Evolutionary conservation across 2,113 vertebrate species (phyloP), one percentile per base, ranked within the genome.

Genomic region (Ctenodactylus gundi): DNA sequence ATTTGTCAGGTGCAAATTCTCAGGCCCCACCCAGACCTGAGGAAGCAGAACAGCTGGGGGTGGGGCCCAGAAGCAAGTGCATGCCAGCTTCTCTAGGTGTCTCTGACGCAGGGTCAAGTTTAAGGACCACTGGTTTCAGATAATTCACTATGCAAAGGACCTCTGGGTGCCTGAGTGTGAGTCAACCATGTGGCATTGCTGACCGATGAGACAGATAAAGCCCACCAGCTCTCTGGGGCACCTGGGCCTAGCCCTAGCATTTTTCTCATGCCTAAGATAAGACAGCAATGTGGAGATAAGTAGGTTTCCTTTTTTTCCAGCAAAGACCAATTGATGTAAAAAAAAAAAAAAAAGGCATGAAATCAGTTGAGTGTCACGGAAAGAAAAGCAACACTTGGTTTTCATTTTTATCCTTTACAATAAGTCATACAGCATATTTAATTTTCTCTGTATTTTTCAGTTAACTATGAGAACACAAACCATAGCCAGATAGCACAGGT

Each of bases 401-500:
- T 18, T 53, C 7, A 25, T 90, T 46, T 88, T 75, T 90, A 11
- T 93, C 76, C 36, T 18, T 91, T 84, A 62, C 27, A 68, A 14
- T 58, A 88, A 92, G 60, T 44, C 89, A 72, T n/a, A 53, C 15
- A 83, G 51, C 17, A 9, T 25, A 58, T 70, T 73, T 78, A 77
- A 17, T 13, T 67, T 85, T 18, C 36, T 67, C 18, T 89, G 36
- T 53, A 4, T 39, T 27, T 62, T 41, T 34, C 51, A 72, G 20
- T 75, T 76, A 84, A 41, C 6, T 75, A 12, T 41, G 13, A 91
- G 41, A 91, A 87, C 7, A 53, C 20, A 82, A 85, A 76, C 55
- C n/a, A 93, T 94, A 93, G 2, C 65, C 57, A 67, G 36, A n/a
- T 36, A 46, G 91, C 72, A 75, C 11, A n/a, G 36, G n/a, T 68